Conservation (phyloP, 2,113 vertebrate genomes). For the Turnix velox region DNA sequence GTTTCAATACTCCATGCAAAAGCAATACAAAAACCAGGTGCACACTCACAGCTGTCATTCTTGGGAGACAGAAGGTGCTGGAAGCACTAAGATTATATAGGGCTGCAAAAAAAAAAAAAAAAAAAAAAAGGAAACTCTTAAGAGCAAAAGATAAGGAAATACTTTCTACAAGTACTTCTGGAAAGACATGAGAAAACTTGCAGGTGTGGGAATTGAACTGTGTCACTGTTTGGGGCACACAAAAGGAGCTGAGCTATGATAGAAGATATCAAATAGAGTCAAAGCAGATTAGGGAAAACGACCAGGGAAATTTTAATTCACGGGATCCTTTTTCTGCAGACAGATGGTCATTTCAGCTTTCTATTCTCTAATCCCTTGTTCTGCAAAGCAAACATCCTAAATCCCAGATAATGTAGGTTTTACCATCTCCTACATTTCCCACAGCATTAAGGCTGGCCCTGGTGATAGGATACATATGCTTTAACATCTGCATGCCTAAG, state of each 20-base stretch:
- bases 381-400: conserved; percentile 76
- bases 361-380: conserved; percentile 78
- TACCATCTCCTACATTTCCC: conserved; percentile 75
- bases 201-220: not conserved
- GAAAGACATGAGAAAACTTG: not conserved
- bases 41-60: not conserved
- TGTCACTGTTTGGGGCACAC: not conserved
- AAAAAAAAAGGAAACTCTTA: not conserved
- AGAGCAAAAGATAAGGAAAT: not conserved
- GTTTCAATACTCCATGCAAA: not conserved
- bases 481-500: conserved; percentile 73
- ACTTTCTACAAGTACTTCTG: not conserved
- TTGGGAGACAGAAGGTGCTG: not conserved
- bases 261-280: not conserved
- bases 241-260: not conserved
- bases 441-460: conserved; percentile 76
- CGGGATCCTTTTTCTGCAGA: conserved; percentile 56
- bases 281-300: conserved; percentile 9
- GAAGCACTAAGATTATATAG: not conserved
- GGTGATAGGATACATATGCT: conserved; percentile 77
- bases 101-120: not conserved
- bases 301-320: conserved; percentile 45
- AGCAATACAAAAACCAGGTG: not conserved
- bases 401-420: conserved; percentile 86
- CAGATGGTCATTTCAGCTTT: conserved; percentile 85